Conservation (phyloP, 2,888 invertebrate genomes). For the Temnothorax ravouxi region DNA sequence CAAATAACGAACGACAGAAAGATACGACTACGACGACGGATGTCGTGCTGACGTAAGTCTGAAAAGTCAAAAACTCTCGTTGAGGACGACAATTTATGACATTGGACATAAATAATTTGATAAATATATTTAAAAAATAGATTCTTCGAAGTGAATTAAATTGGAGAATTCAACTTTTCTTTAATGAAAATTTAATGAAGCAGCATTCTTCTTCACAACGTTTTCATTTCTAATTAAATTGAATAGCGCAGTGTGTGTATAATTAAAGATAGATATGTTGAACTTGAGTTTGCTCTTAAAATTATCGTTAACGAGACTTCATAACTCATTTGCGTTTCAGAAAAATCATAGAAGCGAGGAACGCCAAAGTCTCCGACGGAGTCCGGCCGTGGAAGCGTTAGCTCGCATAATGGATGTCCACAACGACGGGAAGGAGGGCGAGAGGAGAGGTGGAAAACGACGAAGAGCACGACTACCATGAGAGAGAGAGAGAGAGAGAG, state of each 20-base stretch:
- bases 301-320: not conserved
- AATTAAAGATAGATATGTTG: constrained; percentile 13
- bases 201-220: not conserved
- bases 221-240: not conserved
- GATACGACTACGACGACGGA: not conserved
- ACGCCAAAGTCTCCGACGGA: not conserved
- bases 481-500: constrained; percentile 12
- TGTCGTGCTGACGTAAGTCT: not conserved
- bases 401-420: constrained; percentile 63
- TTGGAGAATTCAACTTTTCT: not conserved
- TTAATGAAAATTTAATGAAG: not conserved
- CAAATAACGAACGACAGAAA: not conserved
- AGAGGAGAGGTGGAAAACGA: not conserved
- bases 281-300: not conserved
- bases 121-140: not conserved
- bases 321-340: constrained; percentile 5
- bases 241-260: not conserved
- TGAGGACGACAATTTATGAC: not conserved
- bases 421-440: constrained; percentile 21
- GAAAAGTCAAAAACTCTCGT: not conserved
- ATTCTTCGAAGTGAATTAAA: not conserved
- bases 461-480: constrained; percentile 27
- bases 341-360: constrained; percentile 14
- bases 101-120: not conserved
- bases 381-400: constrained; percentile 44